These are phyloP conservation scores for Pseudorhombus dupliciocellatus DNA, from an alignment of 2,113 vertebrate species.

Conservation along the genomic window DNA sequence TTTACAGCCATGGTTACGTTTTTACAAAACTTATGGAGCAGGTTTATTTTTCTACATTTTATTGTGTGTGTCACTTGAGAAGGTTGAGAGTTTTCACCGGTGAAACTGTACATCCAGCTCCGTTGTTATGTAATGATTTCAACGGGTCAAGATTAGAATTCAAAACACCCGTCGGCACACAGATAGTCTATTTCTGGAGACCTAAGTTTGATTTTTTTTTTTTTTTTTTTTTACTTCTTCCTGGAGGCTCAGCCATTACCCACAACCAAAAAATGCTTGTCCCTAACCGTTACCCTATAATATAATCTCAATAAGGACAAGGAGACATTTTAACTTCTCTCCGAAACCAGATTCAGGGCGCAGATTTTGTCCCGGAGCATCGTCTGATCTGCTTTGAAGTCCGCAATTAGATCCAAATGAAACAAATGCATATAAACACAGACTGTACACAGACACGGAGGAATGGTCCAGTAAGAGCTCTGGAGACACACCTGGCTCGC, in stretches of 20 bases:
- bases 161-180: conserved; percentile 7
- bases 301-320: conserved; percentile 23
- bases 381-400: conserved; percentile 48
- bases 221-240: neutral
- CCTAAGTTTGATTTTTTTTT: conserved; percentile 3
- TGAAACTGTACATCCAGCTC: conserved; percentile 43
- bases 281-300: conserved; percentile 35
- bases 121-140: conserved; percentile 26
- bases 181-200: conserved; percentile 23
- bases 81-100: conserved; percentile 10
- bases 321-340: conserved; percentile 24
- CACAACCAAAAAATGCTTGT: conserved; percentile 31
- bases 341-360: conserved; percentile 24
- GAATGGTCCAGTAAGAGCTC: conserved; percentile 40
- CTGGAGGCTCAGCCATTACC: conserved; percentile 30
- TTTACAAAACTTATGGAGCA: conserved; percentile 41
- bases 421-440: conserved; percentile 51
- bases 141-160: conserved; percentile 17
- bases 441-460: conserved; percentile 28
- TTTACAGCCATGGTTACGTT: conserved; percentile 38
- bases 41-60: conserved; percentile 62
- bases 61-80: conserved; percentile 49
- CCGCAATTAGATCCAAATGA: conserved; percentile 49
- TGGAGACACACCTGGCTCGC: conserved; percentile 77
- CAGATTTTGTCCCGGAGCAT: conserved; percentile 28